phyloP scores from a whole-genome alignment of 1,140 invertebrate species.

The Hermetia illucens region DNA sequence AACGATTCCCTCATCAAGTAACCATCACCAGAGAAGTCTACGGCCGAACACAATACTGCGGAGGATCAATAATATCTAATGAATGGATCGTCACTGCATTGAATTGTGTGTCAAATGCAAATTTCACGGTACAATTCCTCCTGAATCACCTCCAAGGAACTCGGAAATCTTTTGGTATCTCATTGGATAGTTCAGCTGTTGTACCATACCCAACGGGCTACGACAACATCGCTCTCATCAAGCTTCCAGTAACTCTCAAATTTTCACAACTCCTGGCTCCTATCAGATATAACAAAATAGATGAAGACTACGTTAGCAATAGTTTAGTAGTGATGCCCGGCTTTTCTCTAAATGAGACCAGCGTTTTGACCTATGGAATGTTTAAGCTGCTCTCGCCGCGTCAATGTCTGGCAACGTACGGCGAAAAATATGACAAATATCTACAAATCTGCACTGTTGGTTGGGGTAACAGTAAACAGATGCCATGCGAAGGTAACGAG shows the following conservation, averaged over 20 bases:
- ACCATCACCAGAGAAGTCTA: not conserved
- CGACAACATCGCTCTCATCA: not conserved
- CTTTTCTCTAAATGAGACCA: not conserved
- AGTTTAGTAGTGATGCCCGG: not conserved
- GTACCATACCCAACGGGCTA: not conserved
- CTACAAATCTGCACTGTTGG: not conserved
- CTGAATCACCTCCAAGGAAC: not conserved
- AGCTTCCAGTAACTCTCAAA: not conserved
- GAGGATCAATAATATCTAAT: not conserved
- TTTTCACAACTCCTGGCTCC: not conserved
- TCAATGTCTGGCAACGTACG: not conserved
- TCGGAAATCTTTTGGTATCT: not conserved
- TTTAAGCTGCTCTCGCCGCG: not conserved
- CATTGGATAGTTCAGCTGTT: not conserved
- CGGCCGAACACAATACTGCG: not conserved
- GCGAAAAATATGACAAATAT: not conserved
- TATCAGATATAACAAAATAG: too few relatives aligned
- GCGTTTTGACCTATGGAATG: not conserved
- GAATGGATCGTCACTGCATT: not conserved
- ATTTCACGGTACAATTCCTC: not conserved
- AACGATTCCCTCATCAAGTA: not conserved
- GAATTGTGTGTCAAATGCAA: not conserved
- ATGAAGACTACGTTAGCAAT: not conserved
- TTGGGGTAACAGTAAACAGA: not conserved
- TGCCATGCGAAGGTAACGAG: not conserved